Evolutionary conservation across 2,113 vertebrate species (phyloP).

Genomic region (Callithrix jacchus): DNA sequence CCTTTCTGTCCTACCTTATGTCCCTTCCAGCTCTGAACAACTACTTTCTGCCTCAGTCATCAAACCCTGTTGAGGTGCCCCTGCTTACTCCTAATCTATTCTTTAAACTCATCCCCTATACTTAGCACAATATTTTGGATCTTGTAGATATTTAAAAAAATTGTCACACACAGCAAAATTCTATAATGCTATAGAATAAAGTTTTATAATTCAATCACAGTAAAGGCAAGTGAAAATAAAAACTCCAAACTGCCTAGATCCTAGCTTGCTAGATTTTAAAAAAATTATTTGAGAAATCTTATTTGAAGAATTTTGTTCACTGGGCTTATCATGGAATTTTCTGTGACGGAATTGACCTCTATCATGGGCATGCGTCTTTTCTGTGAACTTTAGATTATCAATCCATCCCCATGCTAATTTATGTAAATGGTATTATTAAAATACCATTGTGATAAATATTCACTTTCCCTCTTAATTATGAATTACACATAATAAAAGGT

Average conservation of each 20-base stretch:
- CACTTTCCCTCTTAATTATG: neutral
- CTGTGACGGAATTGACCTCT: neutral
- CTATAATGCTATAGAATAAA: neutral
- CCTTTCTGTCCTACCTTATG: neutral
- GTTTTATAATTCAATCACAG: neutral
- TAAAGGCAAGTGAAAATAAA: neutral
- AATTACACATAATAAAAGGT: neutral
- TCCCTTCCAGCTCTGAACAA: neutral
- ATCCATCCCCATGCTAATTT: neutral
- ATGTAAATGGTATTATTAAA: slow-evolving; percentile 21
- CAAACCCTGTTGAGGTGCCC: neutral
- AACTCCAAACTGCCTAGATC: neutral
- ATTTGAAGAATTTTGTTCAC: neutral
- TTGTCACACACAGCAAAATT: neutral
- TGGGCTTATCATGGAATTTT: neutral
- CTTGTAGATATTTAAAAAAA: neutral
- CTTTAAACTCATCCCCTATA: neutral
- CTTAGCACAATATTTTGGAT: neutral
- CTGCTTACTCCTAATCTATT: neutral
- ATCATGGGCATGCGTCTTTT: neutral
- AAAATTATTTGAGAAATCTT: neutral
- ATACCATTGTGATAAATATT: neutral
- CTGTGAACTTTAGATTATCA: neutral
- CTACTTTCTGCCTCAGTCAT: neutral
- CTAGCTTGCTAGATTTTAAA: neutral